These are phyloP conservation scores for Lacanobia oleracea DNA, from an alignment of 2,888 invertebrate genomes.

Conservation along the genomic window DNA sequence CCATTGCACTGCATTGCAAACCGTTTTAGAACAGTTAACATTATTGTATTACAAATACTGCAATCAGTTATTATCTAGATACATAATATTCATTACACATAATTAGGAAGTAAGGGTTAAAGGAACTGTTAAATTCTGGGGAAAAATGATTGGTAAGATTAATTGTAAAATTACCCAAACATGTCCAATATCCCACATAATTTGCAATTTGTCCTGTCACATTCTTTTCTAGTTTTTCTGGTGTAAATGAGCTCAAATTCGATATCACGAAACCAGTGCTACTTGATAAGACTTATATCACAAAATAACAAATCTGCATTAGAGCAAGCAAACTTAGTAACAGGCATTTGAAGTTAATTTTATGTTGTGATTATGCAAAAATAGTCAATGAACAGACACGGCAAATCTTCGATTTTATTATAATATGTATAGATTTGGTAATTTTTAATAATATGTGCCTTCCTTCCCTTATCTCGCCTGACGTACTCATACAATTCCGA, in stretches of 20 bases:
- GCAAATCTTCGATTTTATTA: no score
- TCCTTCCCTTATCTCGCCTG: slow-evolving; percentile 24
- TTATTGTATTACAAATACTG: slow-evolving; percentile 39
- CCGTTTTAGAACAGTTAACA: slow-evolving; percentile 21
- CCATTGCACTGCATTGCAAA: slow-evolving; percentile 45
- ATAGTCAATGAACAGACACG: no score
- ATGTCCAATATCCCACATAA: slow-evolving; percentile 29
- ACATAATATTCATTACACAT: slow-evolving; percentile 48
- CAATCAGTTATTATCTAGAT: slow-evolving; percentile 40
- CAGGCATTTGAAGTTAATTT: slow-evolving; percentile 28
- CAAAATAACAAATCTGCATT: slow-evolving; percentile 34
- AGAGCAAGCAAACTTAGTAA: slow-evolving; percentile 31
- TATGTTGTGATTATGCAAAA: neutral
- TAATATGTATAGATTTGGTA: slow-evolving; percentile 10
- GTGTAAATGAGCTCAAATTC: slow-evolving; percentile 30
- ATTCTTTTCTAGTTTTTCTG: neutral
- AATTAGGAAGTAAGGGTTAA: slow-evolving; percentile 28
- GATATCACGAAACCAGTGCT: slow-evolving; percentile 30
- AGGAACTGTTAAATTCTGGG: slow-evolving; percentile 52
- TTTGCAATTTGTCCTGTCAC: slow-evolving; percentile 48
- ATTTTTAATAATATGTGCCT: slow-evolving; percentile 17
- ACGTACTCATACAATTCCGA: slow-evolving; percentile 63
- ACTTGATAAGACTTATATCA: slow-evolving; percentile 17
- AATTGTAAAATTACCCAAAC: slow-evolving; percentile 18
- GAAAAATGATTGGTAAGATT: slow-evolving; percentile 14